Base-by-base conservation (phyloP, 2,113 vertebrate genomes). In the Neopipo cinnamomea region DNA sequence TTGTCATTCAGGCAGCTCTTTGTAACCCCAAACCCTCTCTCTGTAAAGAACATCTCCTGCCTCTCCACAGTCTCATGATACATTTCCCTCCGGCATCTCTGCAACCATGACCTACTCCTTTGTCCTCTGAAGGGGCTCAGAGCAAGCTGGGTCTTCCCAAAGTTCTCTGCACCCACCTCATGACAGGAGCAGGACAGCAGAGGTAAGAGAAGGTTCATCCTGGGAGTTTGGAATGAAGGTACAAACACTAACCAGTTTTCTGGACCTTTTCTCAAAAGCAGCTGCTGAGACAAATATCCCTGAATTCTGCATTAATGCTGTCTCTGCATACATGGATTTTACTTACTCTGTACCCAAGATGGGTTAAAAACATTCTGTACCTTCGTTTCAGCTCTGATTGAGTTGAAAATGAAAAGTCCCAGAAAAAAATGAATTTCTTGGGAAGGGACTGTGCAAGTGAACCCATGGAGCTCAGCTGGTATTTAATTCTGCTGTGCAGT, bases 51-150 rank as follows among this genome's bases (percentile, higher is more conserved):
- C 37, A 28, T 41, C 42, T 44, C 14, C 50, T 49, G 27, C 6
- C 5, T 42, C 13, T 39, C 12, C 46, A 0, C 23, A 14, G 44
- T 33, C 70, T 49, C 2, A 6, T 37, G 53, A 1, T 39, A 44
- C 39, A 30, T 8, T 16, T 2, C 4, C 4, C 13, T 3, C 16
- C 1, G 1, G 19, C 44, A 30, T 27, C 66, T 25, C 49, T 35
- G 31, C 28, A 4, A 6, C 15, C 2, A 28, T 0, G 5, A 23
- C 35, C 37, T 46, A 23, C 27, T 25, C 3, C 0, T 22, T 20
- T 4, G 37, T 4, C 21, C 24, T 62, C 37, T 12, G 2, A 8
- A 7, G 21, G 49, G 44, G n/a, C 18, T 6, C 8, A 4, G 17
- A 8, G 33, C 4, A 6, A 53, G 6, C n/a, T 47, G 17, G 27